Evolutionary conservation across 2,888 invertebrate genomes (phyloP), one percentile per base, ranked within the genome.

Genomic region (Asteroscopus sphinx): DNA sequence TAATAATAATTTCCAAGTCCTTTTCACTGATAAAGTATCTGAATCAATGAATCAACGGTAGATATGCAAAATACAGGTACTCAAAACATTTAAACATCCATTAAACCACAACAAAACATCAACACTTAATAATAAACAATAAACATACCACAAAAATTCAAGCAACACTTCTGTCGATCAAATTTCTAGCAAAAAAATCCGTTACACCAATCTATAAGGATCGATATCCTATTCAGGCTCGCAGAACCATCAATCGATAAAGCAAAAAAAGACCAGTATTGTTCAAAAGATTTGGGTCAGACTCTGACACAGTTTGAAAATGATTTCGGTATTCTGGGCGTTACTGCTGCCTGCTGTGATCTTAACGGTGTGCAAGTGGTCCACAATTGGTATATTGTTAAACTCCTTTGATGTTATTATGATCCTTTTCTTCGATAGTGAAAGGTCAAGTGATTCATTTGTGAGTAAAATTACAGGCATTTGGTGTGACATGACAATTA

Each of bases 201-300:
- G 73, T 74, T 74, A 74, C 30, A 57, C 16, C 35, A 33, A 58
- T 66, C 36, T 45, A 32, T 51, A 66, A 68, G 66, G 76, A 76
- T 65, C 35, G 32, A 54, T 65, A 65, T 62, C 68, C 58, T 42
- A 65, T 62, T 70, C 39, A 58, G 28, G 46, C 17, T 30, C 41
- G 47, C 39, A 30, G 49, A 44, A 46, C 26, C 40, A 69, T 73
- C 66, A 52, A 54, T 59, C n/a, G 53, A 33, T 35, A 12, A 33
- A 45, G 68, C 57, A 76, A 77, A 76, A 76, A 77, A 63, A 58
- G 21, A 64, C 51, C 68, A 55, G 74, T 77, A 76, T 76, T 76
- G 77, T 77, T 71, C 57, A 57, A 9, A 21, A 56, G 37, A 74
- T 76, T 71, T 74, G 44, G 75, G 75, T 68, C 54, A 67, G 59